These are phyloP conservation scores for Chymomyza caudatula DNA, from an alignment of 2,888 invertebrate genomes.

Conservation along the genomic window DNA sequence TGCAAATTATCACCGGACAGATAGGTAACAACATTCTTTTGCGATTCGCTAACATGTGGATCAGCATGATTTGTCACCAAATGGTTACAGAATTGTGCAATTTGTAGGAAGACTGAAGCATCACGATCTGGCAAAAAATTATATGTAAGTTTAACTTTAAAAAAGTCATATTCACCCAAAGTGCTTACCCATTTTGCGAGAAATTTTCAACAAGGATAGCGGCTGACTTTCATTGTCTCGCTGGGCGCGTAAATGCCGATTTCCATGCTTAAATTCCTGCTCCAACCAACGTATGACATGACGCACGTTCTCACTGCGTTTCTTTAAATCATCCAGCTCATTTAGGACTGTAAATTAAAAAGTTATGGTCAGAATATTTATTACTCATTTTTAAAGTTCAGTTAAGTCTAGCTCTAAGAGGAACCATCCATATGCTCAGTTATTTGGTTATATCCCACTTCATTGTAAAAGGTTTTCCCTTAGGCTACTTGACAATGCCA, in stretches of 20 bases:
- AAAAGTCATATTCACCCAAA: no score
- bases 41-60: constrained; percentile 76
- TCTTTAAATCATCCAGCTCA: constrained; percentile 92
- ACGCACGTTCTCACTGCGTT: constrained; percentile 88
- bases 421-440: no score
- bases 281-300: constrained; percentile 97
- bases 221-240: constrained; percentile 88
- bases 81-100: constrained; percentile 78
- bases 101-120: constrained; percentile 76
- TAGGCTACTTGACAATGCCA: no score
- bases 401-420: no score
- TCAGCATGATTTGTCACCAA: constrained; percentile 79
- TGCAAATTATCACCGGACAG: constrained; percentile 82
- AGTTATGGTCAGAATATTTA: not conserved
- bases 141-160: not conserved
- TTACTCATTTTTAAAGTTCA: no score
- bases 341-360: constrained; percentile 84
- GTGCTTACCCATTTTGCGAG: constrained; percentile 87
- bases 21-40: constrained; percentile 84
- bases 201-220: constrained; percentile 85
- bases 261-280: constrained; percentile 90
- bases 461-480: no score
- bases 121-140: constrained; percentile 74
- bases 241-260: constrained; percentile 91
- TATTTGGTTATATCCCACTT: no score